These are phyloP conservation scores for Gila robusta DNA, from an alignment of 2,797 vertebrate genomes.

Conservation along the genomic window DNA sequence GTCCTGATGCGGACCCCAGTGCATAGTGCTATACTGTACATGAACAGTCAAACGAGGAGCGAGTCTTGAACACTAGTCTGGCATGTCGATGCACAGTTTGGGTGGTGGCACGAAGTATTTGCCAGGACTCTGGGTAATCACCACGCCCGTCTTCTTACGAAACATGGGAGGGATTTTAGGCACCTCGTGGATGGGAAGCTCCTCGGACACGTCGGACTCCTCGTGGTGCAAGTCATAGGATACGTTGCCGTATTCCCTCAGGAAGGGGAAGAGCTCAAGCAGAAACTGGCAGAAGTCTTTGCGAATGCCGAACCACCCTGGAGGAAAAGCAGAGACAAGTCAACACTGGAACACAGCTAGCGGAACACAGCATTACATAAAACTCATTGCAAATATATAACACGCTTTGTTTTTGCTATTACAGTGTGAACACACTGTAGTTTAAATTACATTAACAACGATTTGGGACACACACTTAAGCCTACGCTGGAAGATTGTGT, in stretches of 20 bases:
- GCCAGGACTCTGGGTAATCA: slow-evolving; percentile 97
- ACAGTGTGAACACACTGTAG: background rate
- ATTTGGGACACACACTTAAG: no score
- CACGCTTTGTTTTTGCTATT: background rate
- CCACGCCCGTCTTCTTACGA: slow-evolving; percentile 95
- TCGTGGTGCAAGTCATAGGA: slow-evolving; percentile 96
- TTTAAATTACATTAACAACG: no score
- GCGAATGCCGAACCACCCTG: slow-evolving; percentile 99
- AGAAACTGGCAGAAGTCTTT: slow-evolving; percentile 99
- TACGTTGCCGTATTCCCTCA: slow-evolving; percentile 97
- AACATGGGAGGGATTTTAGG: slow-evolving; percentile 98
- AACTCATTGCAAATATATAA: no score
- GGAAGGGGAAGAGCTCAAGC: slow-evolving; percentile 94
- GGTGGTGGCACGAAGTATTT: slow-evolving; percentile 95
- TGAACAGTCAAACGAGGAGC: background rate
- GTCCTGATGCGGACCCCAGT: slow-evolving; percentile 23
- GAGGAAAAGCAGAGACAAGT: background rate
- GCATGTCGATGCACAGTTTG: slow-evolving; percentile 96
- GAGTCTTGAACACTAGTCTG: slow-evolving; percentile 79
- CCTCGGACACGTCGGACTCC: slow-evolving; percentile 90
- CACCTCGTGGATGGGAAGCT: slow-evolving; percentile 87
- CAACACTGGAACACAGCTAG: background rate
- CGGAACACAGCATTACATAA: background rate
- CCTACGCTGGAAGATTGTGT: no score
- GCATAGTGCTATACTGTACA: slow-evolving; percentile 29